These are phyloP conservation scores for Epizoanthus fatuus DNA, from an alignment of 92 coral and sea anemone species.

Conservation along the genomic window DNA sequence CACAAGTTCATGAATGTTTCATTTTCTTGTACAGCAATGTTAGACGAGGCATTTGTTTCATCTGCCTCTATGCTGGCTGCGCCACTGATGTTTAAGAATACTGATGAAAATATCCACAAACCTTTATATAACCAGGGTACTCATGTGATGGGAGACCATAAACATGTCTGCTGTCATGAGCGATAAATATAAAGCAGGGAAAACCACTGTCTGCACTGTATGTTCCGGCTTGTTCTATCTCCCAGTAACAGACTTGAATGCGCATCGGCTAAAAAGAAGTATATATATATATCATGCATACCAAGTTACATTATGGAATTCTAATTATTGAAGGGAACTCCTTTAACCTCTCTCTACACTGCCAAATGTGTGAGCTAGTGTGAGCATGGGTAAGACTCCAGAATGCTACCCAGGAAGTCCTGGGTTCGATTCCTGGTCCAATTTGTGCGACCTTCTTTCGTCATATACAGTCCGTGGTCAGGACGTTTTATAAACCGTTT, in stretches of 20 bases:
- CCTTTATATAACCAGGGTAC: constrained; percentile 94
- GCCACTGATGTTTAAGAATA: too few relatives aligned
- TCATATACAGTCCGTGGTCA: too few relatives aligned
- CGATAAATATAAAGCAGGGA: constrained; percentile 74
- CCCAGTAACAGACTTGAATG: constrained; percentile 85
- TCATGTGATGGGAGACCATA: constrained; percentile 90
- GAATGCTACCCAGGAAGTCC: neutral
- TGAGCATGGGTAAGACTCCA: too few relatives aligned
- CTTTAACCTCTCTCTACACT: too few relatives aligned
- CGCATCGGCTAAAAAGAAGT: constrained; percentile 63
- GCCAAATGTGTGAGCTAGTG: too few relatives aligned
- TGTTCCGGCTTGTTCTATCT: constrained; percentile 68
- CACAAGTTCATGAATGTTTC: too few relatives aligned
- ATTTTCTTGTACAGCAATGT: too few relatives aligned
- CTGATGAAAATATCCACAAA: constrained; percentile 6
- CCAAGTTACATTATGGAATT: neutral
- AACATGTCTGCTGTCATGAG: constrained; percentile 45
- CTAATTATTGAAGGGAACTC: too few relatives aligned
- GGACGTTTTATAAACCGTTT: too few relatives aligned
- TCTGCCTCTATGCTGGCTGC: too few relatives aligned
- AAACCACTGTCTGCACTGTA: constrained; percentile 76
- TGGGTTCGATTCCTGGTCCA: neutral
- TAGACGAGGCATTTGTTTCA: too few relatives aligned
- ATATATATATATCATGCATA: neutral
- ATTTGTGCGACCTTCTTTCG: too few relatives aligned